Conservation (phyloP, 2,888 invertebrate species). For the Eupithecia dodoneata region DNA sequence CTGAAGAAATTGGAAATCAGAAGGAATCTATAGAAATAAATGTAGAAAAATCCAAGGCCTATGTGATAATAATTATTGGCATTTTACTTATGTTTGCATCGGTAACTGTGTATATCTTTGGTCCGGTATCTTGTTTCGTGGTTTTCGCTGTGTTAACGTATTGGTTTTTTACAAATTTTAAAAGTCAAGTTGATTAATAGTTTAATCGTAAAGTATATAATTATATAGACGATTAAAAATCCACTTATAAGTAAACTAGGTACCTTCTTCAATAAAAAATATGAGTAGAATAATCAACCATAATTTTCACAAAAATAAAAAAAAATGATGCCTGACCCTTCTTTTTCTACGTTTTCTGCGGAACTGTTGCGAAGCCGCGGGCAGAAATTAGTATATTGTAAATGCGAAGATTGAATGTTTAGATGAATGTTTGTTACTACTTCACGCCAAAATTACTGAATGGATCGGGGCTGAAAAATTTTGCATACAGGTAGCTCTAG, state of each 20-base stretch:
- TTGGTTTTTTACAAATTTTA: slow-evolving; percentile 25
- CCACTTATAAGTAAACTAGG: background rate
- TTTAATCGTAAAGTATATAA: background rate
- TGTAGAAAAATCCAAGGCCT: slow-evolving; percentile 47
- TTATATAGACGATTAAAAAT: background rate
- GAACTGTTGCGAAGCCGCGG: too few species aligned
- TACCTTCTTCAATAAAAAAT: background rate
- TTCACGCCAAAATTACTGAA: too few species aligned
- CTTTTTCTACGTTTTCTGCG: background rate
- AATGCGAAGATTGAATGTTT: too few species aligned
- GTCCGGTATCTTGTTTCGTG: slow-evolving; percentile 57
- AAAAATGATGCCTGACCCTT: background rate
- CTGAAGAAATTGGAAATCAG: slow-evolving; percentile 34
- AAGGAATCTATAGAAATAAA: slow-evolving; percentile 19
- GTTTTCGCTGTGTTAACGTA: slow-evolving; percentile 44
- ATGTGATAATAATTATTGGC: slow-evolving; percentile 53
- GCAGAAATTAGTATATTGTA: too few species aligned
- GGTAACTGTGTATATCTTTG: slow-evolving; percentile 53
- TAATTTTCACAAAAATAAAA: background rate
- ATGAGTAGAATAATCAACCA: background rate
- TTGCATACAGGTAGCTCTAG: too few species aligned
- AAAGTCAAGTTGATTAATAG: slow-evolving; percentile 3
- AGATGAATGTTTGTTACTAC: too few species aligned
- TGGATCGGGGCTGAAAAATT: too few species aligned
- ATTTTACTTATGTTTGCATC: slow-evolving; percentile 58